A percentile compares a stretch with the other conserved stretches of the same genome.
These are phyloP conservation scores for Lagenorhynchus albirostris DNA, from an alignment of 2,113 vertebrate genomes.

Conservation along the genomic window DNA sequence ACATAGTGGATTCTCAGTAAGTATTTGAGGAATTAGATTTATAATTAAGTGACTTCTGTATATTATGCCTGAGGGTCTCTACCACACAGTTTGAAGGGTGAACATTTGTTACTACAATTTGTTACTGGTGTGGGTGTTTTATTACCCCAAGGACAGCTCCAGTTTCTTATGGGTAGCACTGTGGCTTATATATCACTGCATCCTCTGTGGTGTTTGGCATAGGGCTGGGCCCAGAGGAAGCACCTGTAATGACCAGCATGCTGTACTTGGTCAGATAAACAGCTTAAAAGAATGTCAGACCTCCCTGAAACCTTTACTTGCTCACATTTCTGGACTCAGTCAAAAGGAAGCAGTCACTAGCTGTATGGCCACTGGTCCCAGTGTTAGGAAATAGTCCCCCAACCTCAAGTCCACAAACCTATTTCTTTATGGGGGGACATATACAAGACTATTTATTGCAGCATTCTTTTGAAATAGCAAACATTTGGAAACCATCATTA, in stretches of 20 bases:
- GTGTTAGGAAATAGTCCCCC: background rate
- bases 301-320: background rate
- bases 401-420: background rate
- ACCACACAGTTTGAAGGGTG: background rate
- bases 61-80: background rate
- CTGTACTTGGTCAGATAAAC: background rate
- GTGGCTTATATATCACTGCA: background rate
- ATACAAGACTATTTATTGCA: background rate
- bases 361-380: background rate
- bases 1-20: background rate
- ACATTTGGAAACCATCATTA: background rate
- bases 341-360: background rate
- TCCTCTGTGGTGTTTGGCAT: background rate
- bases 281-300: background rate
- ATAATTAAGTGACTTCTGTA: constrained; percentile 5
- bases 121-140: background rate
- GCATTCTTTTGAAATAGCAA: background rate
- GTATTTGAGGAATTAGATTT: constrained; percentile 25
- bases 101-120: background rate
- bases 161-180: background rate
- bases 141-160: background rate
- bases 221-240: background rate
- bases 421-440: background rate
- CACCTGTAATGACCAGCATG: background rate
- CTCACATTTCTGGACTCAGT: constrained; percentile 20